Evolutionary conservation across 2,113 vertebrate genomes (phyloP).

Genomic region (Gobiocypris rarus): DNA sequence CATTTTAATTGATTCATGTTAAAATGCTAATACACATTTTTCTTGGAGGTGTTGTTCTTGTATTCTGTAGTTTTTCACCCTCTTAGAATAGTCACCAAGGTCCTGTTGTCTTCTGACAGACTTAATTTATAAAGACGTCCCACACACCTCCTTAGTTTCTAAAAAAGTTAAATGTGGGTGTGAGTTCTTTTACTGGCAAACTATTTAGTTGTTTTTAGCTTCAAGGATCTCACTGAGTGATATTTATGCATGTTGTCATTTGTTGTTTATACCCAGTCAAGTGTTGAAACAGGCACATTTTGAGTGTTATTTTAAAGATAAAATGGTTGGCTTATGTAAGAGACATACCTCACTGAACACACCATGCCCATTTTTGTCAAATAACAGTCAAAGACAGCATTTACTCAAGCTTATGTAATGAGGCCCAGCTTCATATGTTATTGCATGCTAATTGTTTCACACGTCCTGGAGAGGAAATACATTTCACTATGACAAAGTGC

Average conservation of each 20-base stretch:
- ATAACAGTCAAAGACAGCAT: slow-evolving; percentile 25
- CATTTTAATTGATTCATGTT: background rate
- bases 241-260: slow-evolving; percentile 8
- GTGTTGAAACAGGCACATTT: slow-evolving; percentile 17
- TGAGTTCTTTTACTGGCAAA: background rate
- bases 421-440: slow-evolving; percentile 28
- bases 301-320: slow-evolving; percentile 18
- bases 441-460: slow-evolving; percentile 6
- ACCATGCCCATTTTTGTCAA: slow-evolving; percentile 15
- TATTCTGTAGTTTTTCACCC: background rate
- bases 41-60: background rate
- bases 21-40: background rate
- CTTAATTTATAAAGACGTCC: background rate
- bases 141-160: background rate
- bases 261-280: slow-evolving; percentile 23
- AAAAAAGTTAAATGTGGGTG: background rate
- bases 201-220: slow-evolving; percentile 47
- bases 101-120: background rate
- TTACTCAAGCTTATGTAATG: slow-evolving; percentile 30
- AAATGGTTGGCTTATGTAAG: slow-evolving; percentile 29
- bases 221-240: slow-evolving; percentile 26
- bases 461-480: background rate
- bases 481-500: background rate
- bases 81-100: background rate
- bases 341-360: background rate